phyloP scores from a whole-genome alignment of 2,888 invertebrate genomes.

The Orthonevra nobilis region DNA sequence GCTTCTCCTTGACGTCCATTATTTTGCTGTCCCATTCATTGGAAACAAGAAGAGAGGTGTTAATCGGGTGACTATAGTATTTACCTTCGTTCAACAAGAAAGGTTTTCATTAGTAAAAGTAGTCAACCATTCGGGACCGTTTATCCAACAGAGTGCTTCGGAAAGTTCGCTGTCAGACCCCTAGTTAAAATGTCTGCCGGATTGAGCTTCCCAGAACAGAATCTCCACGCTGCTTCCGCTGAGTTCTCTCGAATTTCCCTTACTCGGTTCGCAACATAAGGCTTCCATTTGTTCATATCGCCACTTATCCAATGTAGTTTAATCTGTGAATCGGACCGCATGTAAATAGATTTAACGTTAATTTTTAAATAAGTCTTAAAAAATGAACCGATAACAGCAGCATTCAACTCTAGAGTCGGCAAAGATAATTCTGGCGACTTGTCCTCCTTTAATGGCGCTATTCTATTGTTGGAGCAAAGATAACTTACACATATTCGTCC shows the following conservation, averaged over 20 bases:
- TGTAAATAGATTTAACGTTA: background rate
- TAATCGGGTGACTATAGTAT: background rate
- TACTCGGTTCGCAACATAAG: slow-evolving; percentile 28
- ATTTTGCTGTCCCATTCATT: background rate
- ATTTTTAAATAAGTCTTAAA: slow-evolving; percentile 15
- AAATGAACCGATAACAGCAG: slow-evolving; percentile 23
- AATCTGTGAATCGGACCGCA: slow-evolving; percentile 43
- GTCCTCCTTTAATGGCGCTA: slow-evolving; percentile 19
- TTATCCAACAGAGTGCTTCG: background rate
- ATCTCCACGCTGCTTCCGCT: background rate
- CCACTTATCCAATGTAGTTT: slow-evolving; percentile 31
- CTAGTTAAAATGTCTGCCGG: background rate
- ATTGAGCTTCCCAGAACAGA: background rate
- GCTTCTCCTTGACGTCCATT: background rate
- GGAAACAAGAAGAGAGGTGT: background rate
- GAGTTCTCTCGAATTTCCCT: slow-evolving; percentile 27
- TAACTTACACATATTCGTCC: background rate
- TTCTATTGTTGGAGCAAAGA: slow-evolving; percentile 32
- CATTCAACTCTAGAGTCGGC: slow-evolving; percentile 32
- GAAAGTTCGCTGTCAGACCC: background rate
- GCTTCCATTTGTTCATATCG: slow-evolving; percentile 34
- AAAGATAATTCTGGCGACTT: slow-evolving; percentile 13
- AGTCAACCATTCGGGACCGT: background rate
- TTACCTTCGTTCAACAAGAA: background rate
- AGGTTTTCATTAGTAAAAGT: background rate